Evolutionary conservation across 2,888 invertebrate genomes (phyloP).

Genomic region (Ametastegia equiseti): DNA sequence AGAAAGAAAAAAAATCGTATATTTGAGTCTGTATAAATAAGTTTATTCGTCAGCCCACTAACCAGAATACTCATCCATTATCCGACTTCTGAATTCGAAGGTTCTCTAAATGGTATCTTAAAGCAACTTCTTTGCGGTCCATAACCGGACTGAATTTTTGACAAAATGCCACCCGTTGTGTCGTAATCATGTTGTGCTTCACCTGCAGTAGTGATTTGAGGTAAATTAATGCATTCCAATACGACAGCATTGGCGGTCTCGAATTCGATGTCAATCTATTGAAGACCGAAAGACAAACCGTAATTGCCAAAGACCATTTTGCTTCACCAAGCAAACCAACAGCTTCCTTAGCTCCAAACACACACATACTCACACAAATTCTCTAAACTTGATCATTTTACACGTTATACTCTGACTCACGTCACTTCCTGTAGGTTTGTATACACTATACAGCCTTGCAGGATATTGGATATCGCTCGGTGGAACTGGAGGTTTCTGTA

Average conservation of each 20-base stretch:
- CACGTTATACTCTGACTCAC: conserved; percentile 11
- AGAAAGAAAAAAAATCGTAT: neutral
- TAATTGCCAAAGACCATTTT: conserved; percentile 27
- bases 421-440: conserved; percentile 8
- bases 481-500: neutral
- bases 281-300: neutral
- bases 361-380: too few species aligned
- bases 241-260: neutral
- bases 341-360: neutral
- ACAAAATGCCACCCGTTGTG: neutral
- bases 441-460: conserved; percentile 16
- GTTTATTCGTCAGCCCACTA: too few species aligned
- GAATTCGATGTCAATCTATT: conserved; percentile 15
- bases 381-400: conserved; percentile 7
- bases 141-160: neutral
- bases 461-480: conserved; percentile 21
- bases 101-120: neutral
- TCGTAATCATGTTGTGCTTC: neutral
- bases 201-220: neutral
- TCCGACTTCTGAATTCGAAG: neutral
- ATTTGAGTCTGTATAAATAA: neutral
- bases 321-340: neutral
- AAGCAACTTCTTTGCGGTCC: neutral
- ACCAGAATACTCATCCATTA: too few species aligned
- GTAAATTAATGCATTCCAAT: neutral